Percentiles rank a stretch among this genome's conserved stretches.
phyloP scores from a whole-genome alignment of 2,797 vertebrate species.

The Anisognathus igniventris region DNA sequence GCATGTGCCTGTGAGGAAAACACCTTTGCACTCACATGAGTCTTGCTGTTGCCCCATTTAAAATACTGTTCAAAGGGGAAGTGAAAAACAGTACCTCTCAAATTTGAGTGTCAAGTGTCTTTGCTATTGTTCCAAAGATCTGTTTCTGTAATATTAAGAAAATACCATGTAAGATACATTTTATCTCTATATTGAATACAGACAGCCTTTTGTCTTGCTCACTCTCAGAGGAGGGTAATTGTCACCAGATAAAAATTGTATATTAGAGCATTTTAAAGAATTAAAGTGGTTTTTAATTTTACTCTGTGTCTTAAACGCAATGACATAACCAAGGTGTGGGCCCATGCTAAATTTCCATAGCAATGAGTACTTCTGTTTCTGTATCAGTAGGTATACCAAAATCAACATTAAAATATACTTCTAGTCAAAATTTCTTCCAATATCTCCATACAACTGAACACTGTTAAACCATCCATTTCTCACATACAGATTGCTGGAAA shows the following conservation, averaged over 20 bases:
- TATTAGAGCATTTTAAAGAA: neutral
- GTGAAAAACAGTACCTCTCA: neutral
- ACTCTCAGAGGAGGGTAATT: neutral
- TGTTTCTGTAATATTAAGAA: neutral
- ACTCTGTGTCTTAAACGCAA: neutral
- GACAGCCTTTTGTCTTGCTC: neutral
- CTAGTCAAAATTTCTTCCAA: neutral
- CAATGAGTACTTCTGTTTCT: neutral
- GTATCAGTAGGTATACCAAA: neutral
- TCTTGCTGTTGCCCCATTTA: neutral
- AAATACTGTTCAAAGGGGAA: neutral
- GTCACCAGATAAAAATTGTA: neutral
- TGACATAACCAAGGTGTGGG: neutral
- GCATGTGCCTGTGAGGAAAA: rapidly evolving
- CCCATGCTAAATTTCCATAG: neutral
- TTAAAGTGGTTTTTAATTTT: neutral
- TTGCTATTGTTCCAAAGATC: neutral
- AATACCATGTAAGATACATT: rapidly evolving
- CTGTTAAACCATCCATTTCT: neutral
- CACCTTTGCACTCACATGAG: neutral
- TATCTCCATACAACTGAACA: neutral
- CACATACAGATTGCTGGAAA: neutral
- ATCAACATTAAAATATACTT: neutral
- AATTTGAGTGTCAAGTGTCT: neutral
- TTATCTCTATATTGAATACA: neutral